Conservation (phyloP, 1,140 invertebrate species). For the Microplitis mediator region DNA sequence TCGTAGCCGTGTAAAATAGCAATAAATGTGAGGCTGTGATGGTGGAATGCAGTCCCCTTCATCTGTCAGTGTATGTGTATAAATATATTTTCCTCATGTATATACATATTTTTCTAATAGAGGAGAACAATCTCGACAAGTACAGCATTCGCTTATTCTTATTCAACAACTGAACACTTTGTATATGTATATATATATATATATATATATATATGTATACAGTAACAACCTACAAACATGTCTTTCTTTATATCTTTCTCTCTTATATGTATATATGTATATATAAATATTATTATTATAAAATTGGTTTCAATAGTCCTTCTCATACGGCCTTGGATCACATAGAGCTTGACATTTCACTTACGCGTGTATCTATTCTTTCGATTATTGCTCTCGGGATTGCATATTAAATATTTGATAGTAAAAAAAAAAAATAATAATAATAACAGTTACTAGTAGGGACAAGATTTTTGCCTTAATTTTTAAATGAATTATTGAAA, state of each 20-base stretch:
- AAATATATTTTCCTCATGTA: too few species aligned
- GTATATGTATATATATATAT: neutral
- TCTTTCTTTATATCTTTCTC: conserved; percentile 8
- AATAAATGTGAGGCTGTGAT: conserved; percentile 34
- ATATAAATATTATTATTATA: neutral
- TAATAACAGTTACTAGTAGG: neutral
- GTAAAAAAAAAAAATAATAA: neutral
- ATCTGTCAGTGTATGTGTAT: neutral
- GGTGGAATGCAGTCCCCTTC: conserved; percentile 41
- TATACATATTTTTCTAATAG: too few species aligned
- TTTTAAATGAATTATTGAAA: too few species aligned
- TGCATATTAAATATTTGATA: neutral
- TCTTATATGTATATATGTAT: conserved; percentile 14
- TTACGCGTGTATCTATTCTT: conserved; percentile 40
- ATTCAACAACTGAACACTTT: neutral
- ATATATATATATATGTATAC: neutral
- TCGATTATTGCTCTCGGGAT: conserved; percentile 28
- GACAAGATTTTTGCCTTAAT: too few species aligned
- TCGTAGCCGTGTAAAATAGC: conserved; percentile 34
- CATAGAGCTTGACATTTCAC: conserved; percentile 55
- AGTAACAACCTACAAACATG: neutral
- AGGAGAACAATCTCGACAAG: too few species aligned
- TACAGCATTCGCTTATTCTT: conserved; percentile 2
- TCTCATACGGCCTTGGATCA: conserved; percentile 47
- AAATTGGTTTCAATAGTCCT: neutral